Evolutionary conservation across 2,888 invertebrate genomes (phyloP), one percentile per base, ranked within the genome.

Genomic region (Malacosoma neustria): DNA sequence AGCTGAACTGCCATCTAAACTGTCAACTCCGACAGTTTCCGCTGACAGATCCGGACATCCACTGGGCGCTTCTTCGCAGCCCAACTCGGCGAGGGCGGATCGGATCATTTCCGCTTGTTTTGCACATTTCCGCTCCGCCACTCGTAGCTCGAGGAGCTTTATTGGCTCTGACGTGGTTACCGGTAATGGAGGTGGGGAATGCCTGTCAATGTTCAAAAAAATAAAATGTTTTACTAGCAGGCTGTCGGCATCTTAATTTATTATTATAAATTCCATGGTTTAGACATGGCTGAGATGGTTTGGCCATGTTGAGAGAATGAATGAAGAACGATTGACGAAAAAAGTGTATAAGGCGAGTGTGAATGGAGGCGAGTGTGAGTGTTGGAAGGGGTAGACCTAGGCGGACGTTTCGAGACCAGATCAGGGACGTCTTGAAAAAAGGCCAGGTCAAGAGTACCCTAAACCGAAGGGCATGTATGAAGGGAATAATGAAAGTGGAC

Each of bases 11-110:
- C 90, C 92, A 45, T 91, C 90, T 4, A 85, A 58, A 80, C 91
- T 72, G 75, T 89, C 81, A 54, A 91, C 84, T 41, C 89, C 76
- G 48, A 89, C 70, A 1, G 94, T 88, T 75, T 95, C 95, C 6
- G 89, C 88, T 61, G 94, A 94, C n/a, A 94, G 84, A 73, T 95
- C 95, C 7, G 90, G 90, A 66, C 94, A 94, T 35, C 94, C 95
- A 4, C 93, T 92, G 11, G 95, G 95, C 40, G 93, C 89, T 77
- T 95, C 95, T 72, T 95, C 95, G 65, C 95, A 95, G 38, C 95
- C 95, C 14, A 95, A 87, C 72, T 95, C 94, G 41, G 93, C 94
- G 41, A 96, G 76, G n/a, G 95, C 95, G 33, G 91, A 89, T 57
- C 92, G 90, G 49, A 95, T 95, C 69, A 96, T 89, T 62, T 96